phyloP scores from a whole-genome alignment of 2,113 vertebrate species.

The Microcebus jonahi region DNA sequence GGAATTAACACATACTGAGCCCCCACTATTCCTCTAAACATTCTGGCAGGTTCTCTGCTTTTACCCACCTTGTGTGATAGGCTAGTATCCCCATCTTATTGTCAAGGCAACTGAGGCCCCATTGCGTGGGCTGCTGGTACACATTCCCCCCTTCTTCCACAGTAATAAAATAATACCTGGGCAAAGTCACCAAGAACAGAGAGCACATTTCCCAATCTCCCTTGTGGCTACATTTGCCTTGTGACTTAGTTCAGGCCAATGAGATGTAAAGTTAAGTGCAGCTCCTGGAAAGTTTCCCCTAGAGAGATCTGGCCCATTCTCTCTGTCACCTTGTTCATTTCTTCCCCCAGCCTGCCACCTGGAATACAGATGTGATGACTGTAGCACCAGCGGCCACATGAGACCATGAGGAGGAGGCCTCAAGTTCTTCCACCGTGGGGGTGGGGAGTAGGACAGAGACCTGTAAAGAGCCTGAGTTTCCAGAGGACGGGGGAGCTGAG shows the following conservation, averaged over 20 bases:
- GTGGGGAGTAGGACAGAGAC: neutral
- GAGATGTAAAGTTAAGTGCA: neutral
- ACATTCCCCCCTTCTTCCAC: neutral
- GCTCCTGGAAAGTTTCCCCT: neutral
- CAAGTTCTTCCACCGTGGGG: neutral
- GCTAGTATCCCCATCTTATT: neutral
- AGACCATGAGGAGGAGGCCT: neutral
- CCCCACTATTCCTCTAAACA: neutral
- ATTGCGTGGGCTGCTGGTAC: neutral
- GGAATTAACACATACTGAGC: neutral
- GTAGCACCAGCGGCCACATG: rapidly evolving
- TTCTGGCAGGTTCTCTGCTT: neutral
- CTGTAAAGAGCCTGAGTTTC: neutral
- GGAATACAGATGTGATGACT: no score
- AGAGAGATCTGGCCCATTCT: neutral
- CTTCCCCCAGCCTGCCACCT: neutral
- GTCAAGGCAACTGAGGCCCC: rapidly evolving
- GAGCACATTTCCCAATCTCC: neutral
- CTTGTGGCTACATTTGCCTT: neutral
- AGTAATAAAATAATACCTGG: neutral
- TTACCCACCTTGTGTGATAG: neutral
- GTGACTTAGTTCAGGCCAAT: neutral
- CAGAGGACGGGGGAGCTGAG: neutral
- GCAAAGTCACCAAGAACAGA: neutral
- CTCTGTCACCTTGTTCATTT: neutral